A percentile compares a stretch with the other conserved stretches of the same genome.
These are phyloP conservation scores for Neoitamus cyanurus DNA, from an alignment of 2,888 invertebrate species.

Conservation along the genomic window DNA sequence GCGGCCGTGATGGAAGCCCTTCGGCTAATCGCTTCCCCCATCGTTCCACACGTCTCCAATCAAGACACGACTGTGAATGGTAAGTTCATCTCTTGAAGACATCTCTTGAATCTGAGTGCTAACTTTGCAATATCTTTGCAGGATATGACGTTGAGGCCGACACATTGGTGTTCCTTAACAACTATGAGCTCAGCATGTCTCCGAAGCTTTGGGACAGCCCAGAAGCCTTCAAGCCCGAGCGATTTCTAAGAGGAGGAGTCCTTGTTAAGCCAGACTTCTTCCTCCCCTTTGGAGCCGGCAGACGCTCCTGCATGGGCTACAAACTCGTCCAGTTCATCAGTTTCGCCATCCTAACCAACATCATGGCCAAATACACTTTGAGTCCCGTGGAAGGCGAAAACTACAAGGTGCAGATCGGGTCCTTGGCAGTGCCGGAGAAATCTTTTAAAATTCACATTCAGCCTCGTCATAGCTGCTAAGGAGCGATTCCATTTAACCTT, in stretches of 20 bases:
- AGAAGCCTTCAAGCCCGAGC: constrained; percentile 71
- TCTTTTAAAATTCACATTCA: constrained; percentile 68
- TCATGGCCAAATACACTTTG: constrained; percentile 70
- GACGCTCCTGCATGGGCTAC: constrained; percentile 76
- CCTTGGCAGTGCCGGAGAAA: constrained; percentile 69
- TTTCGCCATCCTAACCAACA: constrained; percentile 69
- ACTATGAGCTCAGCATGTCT: constrained; percentile 75
- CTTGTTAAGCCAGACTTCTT: constrained; percentile 74
- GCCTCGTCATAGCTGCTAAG: not conserved
- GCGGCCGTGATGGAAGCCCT: constrained; percentile 73
- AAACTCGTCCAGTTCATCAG: constrained; percentile 73
- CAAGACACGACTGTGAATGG: constrained; percentile 72
- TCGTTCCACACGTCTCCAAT: constrained; percentile 77
- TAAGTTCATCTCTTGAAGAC: constrained; percentile 60
- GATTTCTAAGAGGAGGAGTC: constrained; percentile 70
- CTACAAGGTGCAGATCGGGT: constrained; percentile 70
- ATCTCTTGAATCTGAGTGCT: not conserved
- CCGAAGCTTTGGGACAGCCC: constrained; percentile 72
- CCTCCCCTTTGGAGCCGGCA: constrained; percentile 75
- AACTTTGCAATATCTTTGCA: constrained; percentile 60
- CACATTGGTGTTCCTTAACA: constrained; percentile 75
- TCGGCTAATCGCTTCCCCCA: constrained; percentile 74
- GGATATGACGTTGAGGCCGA: constrained; percentile 72
- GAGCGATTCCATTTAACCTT: not conserved
- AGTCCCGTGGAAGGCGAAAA: constrained; percentile 65